These are phyloP conservation scores for Montipora sp. DNA, from an alignment of 64 coral and sea anemone species.

Conservation along the genomic window DNA sequence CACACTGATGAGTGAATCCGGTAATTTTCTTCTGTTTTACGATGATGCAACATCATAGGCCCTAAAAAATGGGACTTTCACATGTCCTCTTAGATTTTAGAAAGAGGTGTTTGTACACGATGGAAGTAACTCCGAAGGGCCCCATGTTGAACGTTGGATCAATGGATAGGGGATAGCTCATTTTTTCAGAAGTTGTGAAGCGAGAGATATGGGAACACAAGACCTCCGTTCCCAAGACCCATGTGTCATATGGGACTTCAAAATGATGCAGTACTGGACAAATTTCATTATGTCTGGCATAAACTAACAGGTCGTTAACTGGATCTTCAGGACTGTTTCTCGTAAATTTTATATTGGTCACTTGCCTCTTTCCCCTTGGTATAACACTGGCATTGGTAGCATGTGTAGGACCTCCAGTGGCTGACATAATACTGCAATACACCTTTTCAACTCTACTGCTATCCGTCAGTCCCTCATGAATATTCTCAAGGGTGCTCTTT, in stretches of 20 bases:
- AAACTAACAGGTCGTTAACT: conserved; percentile 51
- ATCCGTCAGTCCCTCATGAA: background rate
- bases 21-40: too few relatives aligned
- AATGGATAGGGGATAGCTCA: conserved; percentile 4
- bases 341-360: conserved; percentile 24
- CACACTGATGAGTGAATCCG: background rate
- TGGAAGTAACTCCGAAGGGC: conserved; percentile 42
- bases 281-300: conserved; percentile 42
- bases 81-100: conserved; percentile 4
- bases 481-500: background rate
- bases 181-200: conserved; percentile 22
- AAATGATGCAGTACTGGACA: conserved; percentile 14
- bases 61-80: conserved; percentile 41
- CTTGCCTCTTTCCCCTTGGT: conserved; percentile 39
- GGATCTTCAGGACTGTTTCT: background rate
- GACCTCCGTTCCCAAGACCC: conserved; percentile 42
- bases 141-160: conserved; percentile 55
- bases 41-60: conserved; percentile 45
- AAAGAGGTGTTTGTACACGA: conserved; percentile 23
- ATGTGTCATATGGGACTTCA: conserved; percentile 40
- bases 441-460: background rate
- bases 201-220: conserved; percentile 34
- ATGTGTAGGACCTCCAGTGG: background rate
- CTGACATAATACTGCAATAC: background rate
- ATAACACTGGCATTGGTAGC: conserved; percentile 9